A percentile compares a stretch with the other conserved stretches of the same genome.
Evolutionary conservation across 2,888 invertebrate species (phyloP).

Genomic region (Philonicus albiceps): DNA sequence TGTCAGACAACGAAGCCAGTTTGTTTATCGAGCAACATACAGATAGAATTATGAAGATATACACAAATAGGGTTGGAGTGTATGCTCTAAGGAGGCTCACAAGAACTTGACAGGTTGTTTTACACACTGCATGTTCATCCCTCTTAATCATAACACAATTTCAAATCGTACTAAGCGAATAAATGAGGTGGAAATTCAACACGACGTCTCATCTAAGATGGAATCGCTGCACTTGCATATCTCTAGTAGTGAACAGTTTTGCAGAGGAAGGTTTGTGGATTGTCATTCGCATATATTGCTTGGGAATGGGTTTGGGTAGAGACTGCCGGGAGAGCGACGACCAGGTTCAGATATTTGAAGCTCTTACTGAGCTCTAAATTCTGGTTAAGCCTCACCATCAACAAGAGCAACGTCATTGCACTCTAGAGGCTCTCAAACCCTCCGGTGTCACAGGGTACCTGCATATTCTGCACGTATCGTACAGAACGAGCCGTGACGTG

Average conservation of each 20-base stretch:
- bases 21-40: constrained; percentile 1
- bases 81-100: background rate
- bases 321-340: background rate
- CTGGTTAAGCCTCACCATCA: constrained; percentile 34
- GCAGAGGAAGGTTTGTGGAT: background rate
- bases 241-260: background rate
- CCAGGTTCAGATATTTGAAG: constrained; percentile 21
- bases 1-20: background rate
- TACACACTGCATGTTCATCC: constrained; percentile 26
- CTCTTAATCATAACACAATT: constrained; percentile 40
- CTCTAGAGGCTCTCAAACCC: background rate
- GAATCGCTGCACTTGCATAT: constrained; percentile 30
- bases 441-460: background rate
- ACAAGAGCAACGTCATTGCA: constrained; percentile 38
- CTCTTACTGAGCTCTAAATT: constrained; percentile 27
- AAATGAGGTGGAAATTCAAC: constrained; percentile 45
- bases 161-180: constrained; percentile 39
- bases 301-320: background rate
- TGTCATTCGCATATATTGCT: background rate
- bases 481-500: constrained; percentile 1
- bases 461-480: background rate
- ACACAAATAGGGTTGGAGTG: background rate
- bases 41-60: constrained; percentile 12
- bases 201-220: constrained; percentile 32
- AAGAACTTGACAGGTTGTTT: constrained; percentile 26